Evolutionary conservation across 2,113 vertebrate genomes (phyloP).

Genomic region (Cacatua alba): DNA sequence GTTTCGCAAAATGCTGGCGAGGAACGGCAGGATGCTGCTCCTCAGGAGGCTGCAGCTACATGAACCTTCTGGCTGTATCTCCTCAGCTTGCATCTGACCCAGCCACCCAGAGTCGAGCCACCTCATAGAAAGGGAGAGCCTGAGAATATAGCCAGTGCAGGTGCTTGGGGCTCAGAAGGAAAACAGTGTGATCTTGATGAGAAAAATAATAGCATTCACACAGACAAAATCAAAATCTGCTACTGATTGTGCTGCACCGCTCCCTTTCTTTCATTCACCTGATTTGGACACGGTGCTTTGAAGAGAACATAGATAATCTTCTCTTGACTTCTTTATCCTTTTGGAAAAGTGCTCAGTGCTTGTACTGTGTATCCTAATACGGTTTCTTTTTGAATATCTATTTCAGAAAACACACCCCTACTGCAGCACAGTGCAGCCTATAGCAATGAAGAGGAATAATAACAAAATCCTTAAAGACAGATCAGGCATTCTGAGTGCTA

Average conservation of each 20-base stretch:
- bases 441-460: constrained; percentile 48
- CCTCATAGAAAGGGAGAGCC: not conserved
- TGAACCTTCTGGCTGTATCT: not conserved
- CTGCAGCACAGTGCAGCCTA: constrained; percentile 62
- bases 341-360: not conserved
- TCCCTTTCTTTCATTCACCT: not conserved
- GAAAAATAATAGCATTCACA: not conserved
- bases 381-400: constrained; percentile 31
- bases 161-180: not conserved
- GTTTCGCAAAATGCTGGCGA: not conserved
- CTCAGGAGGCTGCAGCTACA: not conserved
- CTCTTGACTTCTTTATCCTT: not conserved
- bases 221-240: not conserved
- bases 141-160: not conserved
- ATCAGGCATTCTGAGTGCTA: not conserved
- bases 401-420: constrained; percentile 60
- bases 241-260: not conserved
- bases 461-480: constrained; percentile 49
- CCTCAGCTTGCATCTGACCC: not conserved
- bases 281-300: not conserved
- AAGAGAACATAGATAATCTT: not conserved
- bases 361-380: not conserved
- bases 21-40: not conserved
- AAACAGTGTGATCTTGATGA: not conserved
- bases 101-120: accelerated